A percentile compares a stretch with the other conserved stretches of the same genome.
Evolutionary conservation across 2,797 vertebrate genomes (phyloP).

Genomic region (Cyclura pinguis): DNA sequence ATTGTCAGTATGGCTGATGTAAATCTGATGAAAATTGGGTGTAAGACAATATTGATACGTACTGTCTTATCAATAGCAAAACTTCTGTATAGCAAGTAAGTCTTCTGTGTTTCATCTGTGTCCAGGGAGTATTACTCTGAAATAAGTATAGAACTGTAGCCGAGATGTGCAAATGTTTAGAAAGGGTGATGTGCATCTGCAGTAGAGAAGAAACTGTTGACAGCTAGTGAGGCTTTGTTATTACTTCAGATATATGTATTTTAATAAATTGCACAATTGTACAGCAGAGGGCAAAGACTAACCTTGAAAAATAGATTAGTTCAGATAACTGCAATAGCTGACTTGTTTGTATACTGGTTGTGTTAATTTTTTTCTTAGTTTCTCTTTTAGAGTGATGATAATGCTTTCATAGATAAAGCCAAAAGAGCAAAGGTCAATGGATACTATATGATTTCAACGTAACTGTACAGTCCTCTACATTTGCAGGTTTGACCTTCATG

Average conservation of each 20-base stretch:
- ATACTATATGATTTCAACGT: not conserved
- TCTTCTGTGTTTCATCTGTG: not conserved
- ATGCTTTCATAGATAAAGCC: not conserved
- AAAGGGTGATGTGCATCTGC: not conserved
- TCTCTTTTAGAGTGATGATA: not conserved
- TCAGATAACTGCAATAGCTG: not conserved
- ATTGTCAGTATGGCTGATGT: not conserved
- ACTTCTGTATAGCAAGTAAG: not conserved
- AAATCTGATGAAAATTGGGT: no score
- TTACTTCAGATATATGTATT: not conserved
- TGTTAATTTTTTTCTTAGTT: not conserved
- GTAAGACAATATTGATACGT: not conserved
- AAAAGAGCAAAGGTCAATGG: not conserved
- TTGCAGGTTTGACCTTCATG: no score
- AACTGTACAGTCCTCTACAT: not conserved
- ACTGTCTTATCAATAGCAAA: not conserved
- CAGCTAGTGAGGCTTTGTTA: not conserved
- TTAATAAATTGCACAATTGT: not conserved
- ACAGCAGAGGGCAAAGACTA: not conserved
- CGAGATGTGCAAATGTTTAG: not conserved
- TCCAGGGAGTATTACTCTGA: not conserved
- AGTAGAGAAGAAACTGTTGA: not conserved
- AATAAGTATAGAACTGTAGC: not conserved
- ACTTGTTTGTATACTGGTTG: not conserved
- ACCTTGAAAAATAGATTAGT: not conserved